Base-by-base conservation (phyloP, 2,797 vertebrate species). In the Lepidocolaptes lacrymiger region DNA sequence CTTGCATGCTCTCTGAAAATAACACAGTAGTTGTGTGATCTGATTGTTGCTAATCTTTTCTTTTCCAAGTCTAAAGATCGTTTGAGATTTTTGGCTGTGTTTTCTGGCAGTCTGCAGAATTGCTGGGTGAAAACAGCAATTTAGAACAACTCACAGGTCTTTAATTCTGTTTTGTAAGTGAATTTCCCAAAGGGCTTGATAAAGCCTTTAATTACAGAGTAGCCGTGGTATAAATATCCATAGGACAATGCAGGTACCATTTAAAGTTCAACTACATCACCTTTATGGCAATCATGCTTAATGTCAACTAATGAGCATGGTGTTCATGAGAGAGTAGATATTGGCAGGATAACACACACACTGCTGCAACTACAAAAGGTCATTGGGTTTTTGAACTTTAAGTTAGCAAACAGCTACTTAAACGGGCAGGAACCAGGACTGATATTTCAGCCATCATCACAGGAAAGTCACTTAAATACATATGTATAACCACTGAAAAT, bases 41-140 rank as follows among this genome's bases (percentile, higher is more conserved):
- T 80, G 79, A 67, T 85, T 86, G 67, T 78, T 86, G 21, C 39
- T 94, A 79, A 92, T 96, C 73, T 94, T 71, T 91, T 94, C 67
- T 91, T 87, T 86, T 90, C 44, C 56, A 54, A 74, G 48, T 91
- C 59, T 88, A 63, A 81, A 84, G 92, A 85, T 30, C 4, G 9
- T 73, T 84, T 48, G 69, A 84, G 52, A 28, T 39, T 90, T 91
- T 88, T 94, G 91, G 67, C 95, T 81, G 39, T 0, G 0, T 88
- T 91, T 92, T 73, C 63, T 92, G 83, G 55, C 48, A 39, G n/a
- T 67, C 44, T 20, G 7, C 64, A 89, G 89, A 81, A 76, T 73
- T 88, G 27, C 62, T 88, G 74, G 24, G 48, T 88, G 74, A 96
- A 96, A 96, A 90, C 67, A 73, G 69, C 91, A 46, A 79, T 93